phyloP scores from a whole-genome alignment of 2,113 vertebrate species.

The Rhineura floridana region DNA sequence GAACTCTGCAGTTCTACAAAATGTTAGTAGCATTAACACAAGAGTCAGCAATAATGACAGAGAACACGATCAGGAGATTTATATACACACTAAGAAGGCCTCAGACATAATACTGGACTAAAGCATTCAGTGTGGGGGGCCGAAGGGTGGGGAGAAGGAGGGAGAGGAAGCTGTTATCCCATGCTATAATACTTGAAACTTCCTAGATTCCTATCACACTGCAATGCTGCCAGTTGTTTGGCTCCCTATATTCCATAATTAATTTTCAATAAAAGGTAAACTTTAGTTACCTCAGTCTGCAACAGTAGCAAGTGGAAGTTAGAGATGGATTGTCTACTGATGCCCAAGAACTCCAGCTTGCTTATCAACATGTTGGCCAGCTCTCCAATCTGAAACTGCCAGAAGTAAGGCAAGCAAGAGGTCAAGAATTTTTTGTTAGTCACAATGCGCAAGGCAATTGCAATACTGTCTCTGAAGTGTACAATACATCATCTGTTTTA shows the following conservation, averaged over 20 bases:
- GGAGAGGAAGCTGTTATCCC: neutral
- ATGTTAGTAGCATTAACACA: neutral
- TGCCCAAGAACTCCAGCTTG: constrained; percentile 98
- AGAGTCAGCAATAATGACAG: neutral
- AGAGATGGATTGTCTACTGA: constrained; percentile 95
- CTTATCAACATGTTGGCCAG: constrained; percentile 96
- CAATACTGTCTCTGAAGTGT: neutral
- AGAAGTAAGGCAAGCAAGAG: constrained; percentile 44
- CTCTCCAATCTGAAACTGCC: constrained; percentile 98
- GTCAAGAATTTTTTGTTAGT: neutral
- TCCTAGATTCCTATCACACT: neutral
- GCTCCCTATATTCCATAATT: constrained; percentile 52
- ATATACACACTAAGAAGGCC: neutral
- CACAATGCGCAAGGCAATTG: constrained; percentile 6
- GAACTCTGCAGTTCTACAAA: neutral
- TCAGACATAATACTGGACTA: neutral
- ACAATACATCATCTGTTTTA: neutral
- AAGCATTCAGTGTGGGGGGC: neutral
- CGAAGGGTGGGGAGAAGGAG: neutral
- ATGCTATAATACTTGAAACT: constrained; percentile 4
- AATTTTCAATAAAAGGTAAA: constrained; percentile 57
- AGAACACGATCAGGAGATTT: neutral
- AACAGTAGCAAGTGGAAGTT: constrained; percentile 98
- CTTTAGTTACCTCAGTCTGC: constrained; percentile 90
- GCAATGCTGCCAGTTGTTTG: constrained; percentile 32